A percentile compares a stretch with the other conserved stretches of the same genome.
phyloP scores from a whole-genome alignment of 2,113 vertebrate genomes.

The Saccopteryx bilineata region DNA sequence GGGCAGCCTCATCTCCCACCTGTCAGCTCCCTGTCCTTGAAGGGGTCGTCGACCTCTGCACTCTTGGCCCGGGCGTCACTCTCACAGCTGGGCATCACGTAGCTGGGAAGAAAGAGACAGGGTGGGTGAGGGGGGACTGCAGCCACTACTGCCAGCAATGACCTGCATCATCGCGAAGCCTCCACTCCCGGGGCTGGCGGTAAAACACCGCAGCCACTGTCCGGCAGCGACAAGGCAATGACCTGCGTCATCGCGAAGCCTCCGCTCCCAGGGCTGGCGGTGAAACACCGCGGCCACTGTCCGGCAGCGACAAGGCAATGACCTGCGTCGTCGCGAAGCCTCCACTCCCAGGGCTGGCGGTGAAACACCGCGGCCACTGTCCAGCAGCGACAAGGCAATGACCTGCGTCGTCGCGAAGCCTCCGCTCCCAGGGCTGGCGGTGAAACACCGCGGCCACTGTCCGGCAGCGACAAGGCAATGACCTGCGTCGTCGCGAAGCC shows the following conservation, averaged over 20 bases:
- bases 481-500: background rate
- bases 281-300: background rate
- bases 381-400: background rate
- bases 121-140: background rate
- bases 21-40: constrained; percentile 96
- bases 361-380: background rate
- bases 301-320: background rate
- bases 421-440: background rate
- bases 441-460: background rate
- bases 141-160: background rate
- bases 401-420: background rate
- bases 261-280: background rate
- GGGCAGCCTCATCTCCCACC: constrained; percentile 87
- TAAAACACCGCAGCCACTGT: background rate
- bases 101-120: constrained; percentile 89
- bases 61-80: constrained; percentile 91
- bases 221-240: background rate
- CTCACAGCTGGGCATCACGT: constrained; percentile 96
- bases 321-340: background rate
- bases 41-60: constrained; percentile 93
- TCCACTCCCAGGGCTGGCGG: background rate
- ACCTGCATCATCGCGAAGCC: background rate
- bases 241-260: background rate
- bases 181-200: background rate
- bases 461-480: background rate